These are phyloP conservation scores for Thalassaphorura encarpata DNA, from an alignment of 1,140 invertebrate genomes.

Conservation along the genomic window DNA sequence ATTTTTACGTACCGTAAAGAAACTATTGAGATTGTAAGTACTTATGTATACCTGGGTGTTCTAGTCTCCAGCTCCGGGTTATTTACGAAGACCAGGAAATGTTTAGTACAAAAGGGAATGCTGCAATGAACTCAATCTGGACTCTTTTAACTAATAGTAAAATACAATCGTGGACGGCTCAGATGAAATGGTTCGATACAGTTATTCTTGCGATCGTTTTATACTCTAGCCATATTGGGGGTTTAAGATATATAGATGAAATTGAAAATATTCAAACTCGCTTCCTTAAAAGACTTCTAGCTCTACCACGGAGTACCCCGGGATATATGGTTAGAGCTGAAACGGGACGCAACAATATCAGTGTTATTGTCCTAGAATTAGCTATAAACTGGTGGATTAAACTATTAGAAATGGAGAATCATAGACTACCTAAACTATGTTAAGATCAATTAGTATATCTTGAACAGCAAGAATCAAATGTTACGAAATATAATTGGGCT, in stretches of 20 bases:
- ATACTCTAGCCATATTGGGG: not conserved
- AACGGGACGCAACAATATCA: not conserved
- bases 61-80: not conserved
- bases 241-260: not conserved
- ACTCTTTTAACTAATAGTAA: not conserved
- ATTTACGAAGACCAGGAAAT: not conserved
- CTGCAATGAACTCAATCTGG: not conserved
- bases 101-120: not conserved
- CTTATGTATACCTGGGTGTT: constrained; percentile 13
- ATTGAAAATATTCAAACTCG: not conserved
- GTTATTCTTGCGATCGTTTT: not conserved
- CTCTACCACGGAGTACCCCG: not conserved
- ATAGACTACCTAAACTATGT: not conserved
- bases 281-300: not conserved
- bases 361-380: not conserved
- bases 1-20: not conserved
- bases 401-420: not conserved
- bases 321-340: not conserved
- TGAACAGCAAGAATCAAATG: too few species aligned
- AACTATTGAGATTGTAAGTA: constrained; percentile 1
- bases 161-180: not conserved
- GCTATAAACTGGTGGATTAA: not conserved
- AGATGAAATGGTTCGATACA: not conserved
- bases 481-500: too few species aligned
- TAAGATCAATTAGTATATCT: too few species aligned